Evolutionary conservation across 2,113 vertebrate species (phyloP), one percentile per base, ranked within the genome.

Genomic region (Symphodus melops): DNA sequence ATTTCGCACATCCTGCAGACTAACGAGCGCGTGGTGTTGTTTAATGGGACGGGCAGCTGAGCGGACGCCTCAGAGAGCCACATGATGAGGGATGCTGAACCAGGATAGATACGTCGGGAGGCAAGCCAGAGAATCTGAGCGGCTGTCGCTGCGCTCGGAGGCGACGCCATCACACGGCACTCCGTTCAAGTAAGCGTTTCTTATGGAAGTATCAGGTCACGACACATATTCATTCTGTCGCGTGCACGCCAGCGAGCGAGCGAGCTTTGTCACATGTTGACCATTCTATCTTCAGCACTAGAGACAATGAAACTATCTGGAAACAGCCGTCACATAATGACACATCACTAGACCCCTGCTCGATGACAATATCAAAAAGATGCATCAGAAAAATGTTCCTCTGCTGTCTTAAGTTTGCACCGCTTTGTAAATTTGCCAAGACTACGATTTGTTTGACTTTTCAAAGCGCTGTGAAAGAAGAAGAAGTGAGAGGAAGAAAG

Each of bases 31-130:
- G 44, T 36, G 19, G 25, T 53, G 52, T 71, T 65, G 51, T 57
- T 56, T 78, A 65, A 74, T 3, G 12, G 52, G 59, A 72, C 66
- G 28, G 36, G 25, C 69, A 81, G 77, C 25, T 64, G 56, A 25
- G 54, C 9, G 12, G 58, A 68, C 11, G 1, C 37, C 39, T 64
- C 8, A 61, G 33, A 60, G 8, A 66, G 66, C 54, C 72, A 54
- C 54, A 49, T 52, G 48, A 68, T 73, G 39, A 62, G 12, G 57
- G 52, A 60, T 56, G 19, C 71, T 48, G 14, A 42, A 49, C 14
- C 36, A 5, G 17, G 51, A 68, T 39, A 14, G 71, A 42, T 36
- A 21, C 46, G 37, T 71, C 7, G 44, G 72, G 46, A 41, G 20
- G 33, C 20, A 9, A 1, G 33, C 44, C 44, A 56, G 33, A 23